A percentile compares a stretch with the other conserved stretches of the same genome.
These are phyloP conservation scores for Sinocyclocheilus maitianheensis DNA, from an alignment of 2,113 vertebrate genomes.

Conservation along the genomic window DNA sequence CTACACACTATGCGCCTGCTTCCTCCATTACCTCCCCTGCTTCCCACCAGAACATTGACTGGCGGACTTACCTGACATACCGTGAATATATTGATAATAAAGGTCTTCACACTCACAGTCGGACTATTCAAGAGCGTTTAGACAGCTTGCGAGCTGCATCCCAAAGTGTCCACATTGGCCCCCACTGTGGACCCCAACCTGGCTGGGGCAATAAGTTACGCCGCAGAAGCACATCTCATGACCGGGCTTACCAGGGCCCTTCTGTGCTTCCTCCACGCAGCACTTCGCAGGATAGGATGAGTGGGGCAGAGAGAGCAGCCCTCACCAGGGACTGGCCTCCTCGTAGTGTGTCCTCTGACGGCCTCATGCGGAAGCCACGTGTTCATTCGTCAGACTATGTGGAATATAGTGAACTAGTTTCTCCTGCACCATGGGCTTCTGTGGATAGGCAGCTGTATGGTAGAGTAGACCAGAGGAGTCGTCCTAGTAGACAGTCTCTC, in stretches of 20 bases:
- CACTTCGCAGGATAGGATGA: slow-evolving; percentile 90
- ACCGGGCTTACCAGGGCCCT: slow-evolving; percentile 81
- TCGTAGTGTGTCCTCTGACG: slow-evolving; percentile 88
- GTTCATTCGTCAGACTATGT: slow-evolving; percentile 87
- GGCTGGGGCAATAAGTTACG: slow-evolving; percentile 76
- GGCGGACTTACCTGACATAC: slow-evolving; percentile 98
- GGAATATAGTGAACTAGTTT: slow-evolving; percentile 68
- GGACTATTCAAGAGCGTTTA: slow-evolving; percentile 94
- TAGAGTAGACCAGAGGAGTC: slow-evolving; percentile 66
- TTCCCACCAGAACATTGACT: slow-evolving; percentile 95
- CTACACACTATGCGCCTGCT: slow-evolving; percentile 71
- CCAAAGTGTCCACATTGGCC: slow-evolving; percentile 75
- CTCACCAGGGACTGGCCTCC: slow-evolving; percentile 86
- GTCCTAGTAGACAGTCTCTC: slow-evolving; percentile 70
- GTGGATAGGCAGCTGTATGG: slow-evolving; percentile 64
- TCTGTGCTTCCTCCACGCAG: slow-evolving; percentile 85
- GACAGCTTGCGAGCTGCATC: slow-evolving; percentile 86
- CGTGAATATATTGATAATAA: slow-evolving; percentile 96
- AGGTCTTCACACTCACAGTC: slow-evolving; percentile 88
- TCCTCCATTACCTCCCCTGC: slow-evolving; percentile 76
- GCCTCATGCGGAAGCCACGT: slow-evolving; percentile 79
- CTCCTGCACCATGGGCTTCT: slow-evolving; percentile 42
- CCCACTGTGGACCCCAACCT: slow-evolving; percentile 68
- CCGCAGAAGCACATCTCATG: slow-evolving; percentile 93
- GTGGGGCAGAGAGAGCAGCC: slow-evolving; percentile 72